Conservation (phyloP, 2,113 vertebrate genomes). For the Tringa solitaria region DNA sequence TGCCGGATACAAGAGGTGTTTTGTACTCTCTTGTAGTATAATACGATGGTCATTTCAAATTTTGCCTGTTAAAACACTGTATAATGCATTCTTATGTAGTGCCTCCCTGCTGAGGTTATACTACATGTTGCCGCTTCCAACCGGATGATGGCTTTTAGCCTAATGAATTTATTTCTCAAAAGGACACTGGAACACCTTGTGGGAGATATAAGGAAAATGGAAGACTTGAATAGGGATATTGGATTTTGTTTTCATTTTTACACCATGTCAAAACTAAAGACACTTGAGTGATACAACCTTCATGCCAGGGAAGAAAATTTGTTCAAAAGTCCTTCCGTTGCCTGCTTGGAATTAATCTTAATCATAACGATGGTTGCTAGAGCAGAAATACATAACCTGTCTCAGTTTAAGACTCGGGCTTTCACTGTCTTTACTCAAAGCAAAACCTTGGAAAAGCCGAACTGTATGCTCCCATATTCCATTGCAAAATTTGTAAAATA, state of each 20-base stretch:
- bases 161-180: neutral
- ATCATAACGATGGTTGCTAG: neutral
- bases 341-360: neutral
- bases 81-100: rapidly evolving
- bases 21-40: neutral
- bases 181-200: neutral
- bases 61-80: neutral
- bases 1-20: neutral
- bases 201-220: neutral
- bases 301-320: neutral
- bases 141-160: neutral
- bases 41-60: neutral
- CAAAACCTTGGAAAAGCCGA: neutral
- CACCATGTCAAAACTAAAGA: neutral
- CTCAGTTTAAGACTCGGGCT: neutral
- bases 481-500: neutral
- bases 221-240: neutral
- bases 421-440: neutral
- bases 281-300: neutral
- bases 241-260: neutral
- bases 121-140: neutral
- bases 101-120: neutral
- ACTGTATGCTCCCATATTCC: neutral
- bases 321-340: neutral
- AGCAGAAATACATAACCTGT: neutral